Evolutionary conservation across 2,888 invertebrate species (phyloP), one percentile per base, ranked within the genome.

Genomic region (Agapostemon virescens): DNA sequence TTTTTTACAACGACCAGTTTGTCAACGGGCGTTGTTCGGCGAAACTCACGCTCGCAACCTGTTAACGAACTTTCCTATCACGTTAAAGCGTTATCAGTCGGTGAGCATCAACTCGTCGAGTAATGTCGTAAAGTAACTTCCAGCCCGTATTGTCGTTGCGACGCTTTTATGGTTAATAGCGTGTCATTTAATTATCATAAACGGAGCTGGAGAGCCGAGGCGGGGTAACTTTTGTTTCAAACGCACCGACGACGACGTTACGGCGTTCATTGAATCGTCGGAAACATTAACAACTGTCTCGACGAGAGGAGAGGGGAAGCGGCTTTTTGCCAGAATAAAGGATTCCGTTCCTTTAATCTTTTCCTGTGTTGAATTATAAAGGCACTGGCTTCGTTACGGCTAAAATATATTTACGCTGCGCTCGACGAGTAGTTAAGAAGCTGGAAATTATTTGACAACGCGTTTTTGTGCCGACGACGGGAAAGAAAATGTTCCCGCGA

Each of bases 181-280:
- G 69, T 61, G 64, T 49, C 80, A 78, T 80, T 80, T 80, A 78
- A 80, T 79, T 73, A 80, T 77, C 79, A 74, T 72, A 72, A 79
- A 72, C 68, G 77, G 30, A 40, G 49, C 1, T 26, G 70, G 61
- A n/a, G 26, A 15, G n/a, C 63, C 63, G 52, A 38, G 45, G 23
- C 40, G 26, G 33, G 67, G 30, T 38, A 77, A 77, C 79, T 80
- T 69, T 71, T 77, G 77, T 77, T 77, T 64, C 63, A 26, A 73
- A 66, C 69, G 55, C 17, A 15, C 38, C 72, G 49, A 69, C 55
- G 64, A 40, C 49, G 49, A 77, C 45, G 77, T 77, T 71, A 72
- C 38, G 64, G n/a, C 69, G 68, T 55, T 69, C 74, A n/a, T 33
- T 45, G 52, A 75, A 75, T 64, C 74, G 40, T 52, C 30, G 64